Percentiles rank a stretch among this genome's conserved stretches.
Conservation (phyloP, 1,140 invertebrate species). For the Chionoecetes opilio region DNA sequence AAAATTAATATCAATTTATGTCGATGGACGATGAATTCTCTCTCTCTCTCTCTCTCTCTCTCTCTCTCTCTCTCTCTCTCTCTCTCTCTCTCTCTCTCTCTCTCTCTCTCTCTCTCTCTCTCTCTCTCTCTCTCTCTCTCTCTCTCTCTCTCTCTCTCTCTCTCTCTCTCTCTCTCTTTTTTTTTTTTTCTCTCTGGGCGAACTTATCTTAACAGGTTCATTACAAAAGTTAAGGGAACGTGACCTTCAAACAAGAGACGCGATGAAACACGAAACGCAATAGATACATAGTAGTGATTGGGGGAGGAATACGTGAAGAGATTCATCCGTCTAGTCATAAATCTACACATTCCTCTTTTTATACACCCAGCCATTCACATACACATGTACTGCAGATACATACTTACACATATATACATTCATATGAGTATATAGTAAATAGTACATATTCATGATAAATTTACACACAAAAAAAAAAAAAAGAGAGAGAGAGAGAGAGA, state of each 20-base stretch:
- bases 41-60: too few species aligned
- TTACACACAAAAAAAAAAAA: too few species aligned
- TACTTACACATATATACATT: too few species aligned
- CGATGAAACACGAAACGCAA: not conserved
- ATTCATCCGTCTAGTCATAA: not conserved
- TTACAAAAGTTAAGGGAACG: not conserved
- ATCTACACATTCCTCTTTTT: not conserved
- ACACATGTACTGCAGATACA: not conserved
- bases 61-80: slow-evolving; percentile 9
- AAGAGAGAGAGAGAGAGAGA: too few species aligned
- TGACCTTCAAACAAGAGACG: not conserved
- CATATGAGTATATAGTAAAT: too few species aligned
- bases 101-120: slow-evolving; percentile 12
- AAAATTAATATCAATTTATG: too few species aligned
- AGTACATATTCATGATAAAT: too few species aligned
- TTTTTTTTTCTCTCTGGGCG: not conserved
- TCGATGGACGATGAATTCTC: too few species aligned
- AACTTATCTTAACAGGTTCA: not conserved
- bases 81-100: slow-evolving; percentile 50
- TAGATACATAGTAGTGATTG: not conserved
- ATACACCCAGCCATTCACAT: not conserved
- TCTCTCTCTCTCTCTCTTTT: slow-evolving; percentile 24
- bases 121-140: not conserved
- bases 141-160: slow-evolving; percentile 47
- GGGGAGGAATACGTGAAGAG: not conserved